Evolutionary conservation across 2,113 vertebrate species (phyloP).

Genomic region (Tylochromis polylepis): DNA sequence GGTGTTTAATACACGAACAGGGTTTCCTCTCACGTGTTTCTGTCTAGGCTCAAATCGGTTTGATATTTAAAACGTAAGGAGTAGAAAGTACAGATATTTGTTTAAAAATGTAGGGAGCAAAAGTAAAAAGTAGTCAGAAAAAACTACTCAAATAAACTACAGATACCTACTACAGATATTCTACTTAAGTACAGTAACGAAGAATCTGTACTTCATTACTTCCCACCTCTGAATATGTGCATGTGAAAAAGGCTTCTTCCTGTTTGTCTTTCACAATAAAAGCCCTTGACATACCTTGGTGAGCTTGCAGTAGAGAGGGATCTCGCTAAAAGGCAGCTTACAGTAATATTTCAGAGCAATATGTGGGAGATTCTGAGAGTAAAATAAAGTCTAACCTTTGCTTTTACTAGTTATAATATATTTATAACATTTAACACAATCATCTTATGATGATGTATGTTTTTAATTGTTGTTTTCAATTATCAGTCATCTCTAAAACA

Average conservation of each 20-base stretch:
- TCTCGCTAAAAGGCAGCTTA: background rate
- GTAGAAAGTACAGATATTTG: background rate
- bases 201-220: background rate
- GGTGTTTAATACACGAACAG: background rate
- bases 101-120: background rate
- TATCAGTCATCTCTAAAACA: background rate
- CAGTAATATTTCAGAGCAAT: background rate
- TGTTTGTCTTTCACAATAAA: background rate
- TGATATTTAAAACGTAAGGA: background rate
- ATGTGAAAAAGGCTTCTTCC: background rate
- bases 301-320: background rate
- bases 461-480: background rate
- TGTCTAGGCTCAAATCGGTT: background rate
- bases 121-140: background rate
- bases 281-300: background rate
- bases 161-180: background rate
- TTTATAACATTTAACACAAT: background rate
- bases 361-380: background rate
- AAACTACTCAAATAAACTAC: background rate
- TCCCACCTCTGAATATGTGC: rapidly evolving
- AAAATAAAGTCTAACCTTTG: background rate
- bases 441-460: background rate
- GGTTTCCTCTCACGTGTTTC: background rate
- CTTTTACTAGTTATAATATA: background rate
- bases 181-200: background rate